Conservation (phyloP, 2,888 invertebrate genomes). For the Platycheirus albimanus region DNA sequence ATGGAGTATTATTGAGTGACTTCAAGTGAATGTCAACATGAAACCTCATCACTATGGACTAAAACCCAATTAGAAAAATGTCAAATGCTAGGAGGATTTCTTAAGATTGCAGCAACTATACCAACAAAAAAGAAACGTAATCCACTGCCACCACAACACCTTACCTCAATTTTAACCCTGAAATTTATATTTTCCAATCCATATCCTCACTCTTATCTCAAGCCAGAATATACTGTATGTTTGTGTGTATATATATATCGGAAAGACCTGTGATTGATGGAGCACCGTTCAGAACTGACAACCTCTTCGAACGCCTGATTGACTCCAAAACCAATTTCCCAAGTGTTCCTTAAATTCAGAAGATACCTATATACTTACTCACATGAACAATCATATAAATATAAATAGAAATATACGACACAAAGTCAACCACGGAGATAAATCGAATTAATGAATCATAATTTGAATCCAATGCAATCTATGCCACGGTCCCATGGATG, state of each 20-base stretch:
- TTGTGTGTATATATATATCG: conserved; percentile 10
- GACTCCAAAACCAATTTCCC: conserved; percentile 62
- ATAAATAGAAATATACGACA: conserved; percentile 20
- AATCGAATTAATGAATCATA: conserved; percentile 74
- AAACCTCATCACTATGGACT: no score
- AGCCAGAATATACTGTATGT: conserved; percentile 3
- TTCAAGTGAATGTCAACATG: no score
- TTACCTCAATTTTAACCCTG: conserved; percentile 26
- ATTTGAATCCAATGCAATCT: conserved; percentile 71
- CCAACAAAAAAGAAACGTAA: neutral
- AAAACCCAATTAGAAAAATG: conserved; percentile 17
- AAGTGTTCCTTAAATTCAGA: conserved; percentile 5
- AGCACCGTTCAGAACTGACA: conserved; percentile 66
- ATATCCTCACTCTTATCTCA: conserved; percentile 35
- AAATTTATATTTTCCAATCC: conserved; percentile 19
- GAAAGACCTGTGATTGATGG: conserved; percentile 63
- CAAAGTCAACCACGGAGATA: conserved; percentile 59
- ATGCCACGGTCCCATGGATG: conserved; percentile 30
- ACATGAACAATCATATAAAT: no score
- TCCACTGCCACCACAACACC: neutral
- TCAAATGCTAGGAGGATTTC: neutral
- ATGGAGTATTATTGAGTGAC: no score
- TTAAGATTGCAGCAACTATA: neutral
- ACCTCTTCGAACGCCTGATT: conserved; percentile 71
- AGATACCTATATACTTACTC: no score